A percentile compares a stretch with the other conserved stretches of the same genome.
Conservation (phyloP, 2,113 vertebrate genomes). For the Mirounga angustirostris region DNA sequence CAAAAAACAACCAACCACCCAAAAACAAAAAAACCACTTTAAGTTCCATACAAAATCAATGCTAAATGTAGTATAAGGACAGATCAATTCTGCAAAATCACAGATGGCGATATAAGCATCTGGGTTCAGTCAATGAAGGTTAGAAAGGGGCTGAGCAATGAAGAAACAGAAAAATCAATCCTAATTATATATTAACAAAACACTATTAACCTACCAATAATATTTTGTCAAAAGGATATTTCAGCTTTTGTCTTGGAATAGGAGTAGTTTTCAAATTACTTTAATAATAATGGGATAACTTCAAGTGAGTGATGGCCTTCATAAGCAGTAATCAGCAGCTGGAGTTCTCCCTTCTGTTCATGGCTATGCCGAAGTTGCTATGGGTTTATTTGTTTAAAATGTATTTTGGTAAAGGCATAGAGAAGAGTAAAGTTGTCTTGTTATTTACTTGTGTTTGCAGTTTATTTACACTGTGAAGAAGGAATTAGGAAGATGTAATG, state of each 20-base stretch:
- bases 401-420: slow-evolving; percentile 49
- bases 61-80: slow-evolving; percentile 53
- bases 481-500: not conserved
- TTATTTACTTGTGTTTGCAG: slow-evolving; percentile 37
- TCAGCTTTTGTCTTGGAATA: slow-evolving; percentile 58
- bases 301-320: not conserved
- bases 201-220: slow-evolving; percentile 85
- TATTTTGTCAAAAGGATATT: slow-evolving; percentile 76
- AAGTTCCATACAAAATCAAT: slow-evolving; percentile 81
- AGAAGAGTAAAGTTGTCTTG: not conserved
- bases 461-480: slow-evolving; percentile 43
- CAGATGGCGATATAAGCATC: slow-evolving; percentile 83
- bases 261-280: slow-evolving; percentile 61
- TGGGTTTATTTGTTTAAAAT: not conserved
- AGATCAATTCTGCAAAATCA: slow-evolving; percentile 86
- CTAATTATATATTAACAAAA: slow-evolving; percentile 96
- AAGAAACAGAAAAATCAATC: slow-evolving; percentile 89
- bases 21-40: slow-evolving; percentile 77
- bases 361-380: not conserved
- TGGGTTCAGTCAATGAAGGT: slow-evolving; percentile 89
- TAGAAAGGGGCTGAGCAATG: slow-evolving; percentile 87
- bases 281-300: slow-evolving; percentile 48
- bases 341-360: not conserved
- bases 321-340: not conserved
- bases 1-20: no score